phyloP scores from a whole-genome alignment of 2,888 invertebrate species.

The Ceriagrion tenellum region DNA sequence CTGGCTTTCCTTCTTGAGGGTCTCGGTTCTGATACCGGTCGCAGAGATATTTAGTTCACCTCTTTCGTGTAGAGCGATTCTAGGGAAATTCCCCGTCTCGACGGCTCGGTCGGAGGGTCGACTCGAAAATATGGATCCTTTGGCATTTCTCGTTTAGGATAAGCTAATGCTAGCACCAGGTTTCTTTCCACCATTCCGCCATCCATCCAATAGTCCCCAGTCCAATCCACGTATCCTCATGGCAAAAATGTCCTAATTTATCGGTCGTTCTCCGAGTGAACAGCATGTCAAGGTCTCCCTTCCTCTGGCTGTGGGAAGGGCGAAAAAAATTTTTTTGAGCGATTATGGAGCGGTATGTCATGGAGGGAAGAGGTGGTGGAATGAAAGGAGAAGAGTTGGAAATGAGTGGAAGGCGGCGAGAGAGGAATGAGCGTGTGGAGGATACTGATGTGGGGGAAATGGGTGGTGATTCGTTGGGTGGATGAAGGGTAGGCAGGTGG shows the following conservation, averaged over 20 bases:
- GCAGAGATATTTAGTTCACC: no score
- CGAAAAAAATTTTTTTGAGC: not conserved
- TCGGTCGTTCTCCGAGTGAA: not conserved
- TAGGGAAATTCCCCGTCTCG: no score
- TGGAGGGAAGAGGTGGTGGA: not conserved
- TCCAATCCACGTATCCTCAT: no score
- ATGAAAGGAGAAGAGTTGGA: not conserved
- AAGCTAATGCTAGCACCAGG: no score
- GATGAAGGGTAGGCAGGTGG: not conserved
- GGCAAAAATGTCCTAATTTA: not conserved
- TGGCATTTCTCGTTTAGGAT: no score
- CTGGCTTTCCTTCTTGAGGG: no score
- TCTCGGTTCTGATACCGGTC: no score
- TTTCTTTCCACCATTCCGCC: not conserved
- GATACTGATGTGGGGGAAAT: not conserved
- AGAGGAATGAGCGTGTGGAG: not conserved
- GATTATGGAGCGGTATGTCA: not conserved
- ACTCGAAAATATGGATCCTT: no score
- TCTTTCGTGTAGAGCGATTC: no score
- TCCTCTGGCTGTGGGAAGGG: not conserved
- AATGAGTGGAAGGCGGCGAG: not conserved
- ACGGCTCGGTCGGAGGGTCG: no score
- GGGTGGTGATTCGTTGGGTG: not conserved
- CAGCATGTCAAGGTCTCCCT: no score
- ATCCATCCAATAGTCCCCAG: no score